Conservation (phyloP, 2,888 invertebrate species). For the Cancer borealis region DNA sequence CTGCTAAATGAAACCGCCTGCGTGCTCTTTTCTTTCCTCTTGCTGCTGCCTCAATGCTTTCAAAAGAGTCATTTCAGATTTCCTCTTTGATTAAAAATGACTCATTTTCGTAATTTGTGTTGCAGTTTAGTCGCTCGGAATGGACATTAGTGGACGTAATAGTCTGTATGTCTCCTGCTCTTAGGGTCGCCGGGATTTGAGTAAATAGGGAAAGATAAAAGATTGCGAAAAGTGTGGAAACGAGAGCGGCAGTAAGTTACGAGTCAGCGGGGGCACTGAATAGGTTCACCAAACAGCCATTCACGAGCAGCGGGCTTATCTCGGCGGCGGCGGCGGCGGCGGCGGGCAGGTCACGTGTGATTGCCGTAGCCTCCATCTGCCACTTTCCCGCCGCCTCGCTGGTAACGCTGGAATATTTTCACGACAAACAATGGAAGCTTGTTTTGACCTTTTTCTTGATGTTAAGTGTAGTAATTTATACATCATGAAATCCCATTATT, state of each 20-base stretch:
- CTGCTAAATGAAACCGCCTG: not conserved
- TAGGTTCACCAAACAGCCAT: not conserved
- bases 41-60: not conserved
- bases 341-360: not conserved
- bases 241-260: not conserved
- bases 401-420: not conserved
- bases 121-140: not conserved
- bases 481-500: not conserved
- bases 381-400: not conserved
- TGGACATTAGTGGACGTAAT: not conserved
- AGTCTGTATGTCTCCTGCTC: not conserved
- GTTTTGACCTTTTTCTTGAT: not conserved
- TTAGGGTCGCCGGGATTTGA: not conserved
- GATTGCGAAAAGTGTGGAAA: not conserved
- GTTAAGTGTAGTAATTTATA: not conserved
- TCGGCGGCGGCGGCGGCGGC: not conserved
- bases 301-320: not conserved
- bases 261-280: conserved; percentile 20
- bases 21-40: not conserved
- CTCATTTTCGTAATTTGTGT: not conserved
- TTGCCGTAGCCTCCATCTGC: not conserved
- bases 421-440: not conserved
- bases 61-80: not conserved
- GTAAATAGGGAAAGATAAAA: not conserved
- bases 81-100: not conserved